These are phyloP conservation scores for Neodon shergylaensis DNA, from an alignment of 2,113 vertebrate genomes.

Conservation along the genomic window DNA sequence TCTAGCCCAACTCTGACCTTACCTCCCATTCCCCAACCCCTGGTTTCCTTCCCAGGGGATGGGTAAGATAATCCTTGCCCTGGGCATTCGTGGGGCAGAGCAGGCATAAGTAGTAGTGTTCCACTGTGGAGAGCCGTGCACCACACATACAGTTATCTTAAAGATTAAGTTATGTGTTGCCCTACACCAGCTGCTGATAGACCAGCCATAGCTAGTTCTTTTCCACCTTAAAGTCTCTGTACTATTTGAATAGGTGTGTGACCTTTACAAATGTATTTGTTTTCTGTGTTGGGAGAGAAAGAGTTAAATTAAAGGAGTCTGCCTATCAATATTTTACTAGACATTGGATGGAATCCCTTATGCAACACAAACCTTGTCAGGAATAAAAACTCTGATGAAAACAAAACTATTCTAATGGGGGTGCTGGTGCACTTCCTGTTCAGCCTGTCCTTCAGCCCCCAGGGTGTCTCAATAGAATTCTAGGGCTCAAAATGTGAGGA, in stretches of 20 bases:
- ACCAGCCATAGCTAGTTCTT: neutral
- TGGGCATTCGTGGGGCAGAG: neutral
- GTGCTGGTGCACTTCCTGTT: neutral
- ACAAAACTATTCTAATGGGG: neutral
- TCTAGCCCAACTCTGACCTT: constrained; percentile 13
- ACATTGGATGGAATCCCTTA: neutral
- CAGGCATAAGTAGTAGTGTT: neutral
- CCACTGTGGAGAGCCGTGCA: neutral
- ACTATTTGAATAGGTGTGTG: constrained; percentile 8
- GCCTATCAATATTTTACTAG: constrained; percentile 24
- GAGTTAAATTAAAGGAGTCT: constrained; percentile 42
- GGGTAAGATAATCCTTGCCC: neutral
- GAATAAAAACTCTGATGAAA: constrained; percentile 28
- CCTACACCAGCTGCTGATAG: neutral
- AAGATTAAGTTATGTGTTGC: neutral
- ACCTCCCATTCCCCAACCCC: neutral
- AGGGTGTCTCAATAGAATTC: neutral
- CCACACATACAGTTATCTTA: neutral
- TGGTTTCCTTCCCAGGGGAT: neutral
- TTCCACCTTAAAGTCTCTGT: neutral
- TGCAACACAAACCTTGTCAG: constrained; percentile 48
- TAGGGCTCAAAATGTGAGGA: neutral
- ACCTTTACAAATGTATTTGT: constrained; percentile 25
- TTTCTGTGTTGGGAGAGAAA: neutral
- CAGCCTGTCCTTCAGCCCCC: neutral